phyloP scores from a whole-genome alignment of 2,113 vertebrate genomes.

The Etheostoma cragini region DNA sequence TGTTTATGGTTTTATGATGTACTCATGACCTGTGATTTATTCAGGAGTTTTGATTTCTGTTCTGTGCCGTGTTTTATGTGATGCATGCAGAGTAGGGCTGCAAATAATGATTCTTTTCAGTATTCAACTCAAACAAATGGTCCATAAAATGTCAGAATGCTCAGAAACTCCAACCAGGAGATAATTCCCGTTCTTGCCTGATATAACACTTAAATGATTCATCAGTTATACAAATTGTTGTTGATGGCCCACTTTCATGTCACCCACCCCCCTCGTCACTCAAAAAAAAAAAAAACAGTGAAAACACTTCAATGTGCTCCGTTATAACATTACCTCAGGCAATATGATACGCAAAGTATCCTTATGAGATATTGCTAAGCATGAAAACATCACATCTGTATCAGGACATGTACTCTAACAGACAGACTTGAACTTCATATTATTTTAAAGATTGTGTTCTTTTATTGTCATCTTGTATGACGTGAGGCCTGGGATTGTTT shows the following conservation, averaged over 20 bases:
- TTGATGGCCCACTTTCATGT: neutral
- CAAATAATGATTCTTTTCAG: neutral
- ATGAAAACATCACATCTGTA: neutral
- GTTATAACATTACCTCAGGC: neutral
- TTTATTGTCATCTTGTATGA: constrained; percentile 13
- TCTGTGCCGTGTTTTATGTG: neutral
- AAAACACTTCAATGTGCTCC: neutral
- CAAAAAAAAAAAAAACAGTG: neutral
- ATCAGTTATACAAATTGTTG: neutral
- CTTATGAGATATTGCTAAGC: neutral
- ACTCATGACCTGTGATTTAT: neutral
- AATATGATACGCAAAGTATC: neutral
- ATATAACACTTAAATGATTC: neutral
- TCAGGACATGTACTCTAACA: neutral
- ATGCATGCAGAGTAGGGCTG: neutral
- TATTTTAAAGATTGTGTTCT: neutral
- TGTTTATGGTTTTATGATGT: neutral
- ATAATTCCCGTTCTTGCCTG: neutral
- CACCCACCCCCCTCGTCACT: neutral
- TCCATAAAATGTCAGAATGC: neutral
- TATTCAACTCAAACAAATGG: neutral
- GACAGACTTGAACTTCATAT: neutral
- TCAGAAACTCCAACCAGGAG: neutral
- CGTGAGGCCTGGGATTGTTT: constrained; percentile 10
- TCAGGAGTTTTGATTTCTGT: neutral